Evolutionary conservation across 2,113 vertebrate genomes (phyloP), one percentile per base, ranked within the genome.

Genomic region (Aldabrachelys gigantea): DNA sequence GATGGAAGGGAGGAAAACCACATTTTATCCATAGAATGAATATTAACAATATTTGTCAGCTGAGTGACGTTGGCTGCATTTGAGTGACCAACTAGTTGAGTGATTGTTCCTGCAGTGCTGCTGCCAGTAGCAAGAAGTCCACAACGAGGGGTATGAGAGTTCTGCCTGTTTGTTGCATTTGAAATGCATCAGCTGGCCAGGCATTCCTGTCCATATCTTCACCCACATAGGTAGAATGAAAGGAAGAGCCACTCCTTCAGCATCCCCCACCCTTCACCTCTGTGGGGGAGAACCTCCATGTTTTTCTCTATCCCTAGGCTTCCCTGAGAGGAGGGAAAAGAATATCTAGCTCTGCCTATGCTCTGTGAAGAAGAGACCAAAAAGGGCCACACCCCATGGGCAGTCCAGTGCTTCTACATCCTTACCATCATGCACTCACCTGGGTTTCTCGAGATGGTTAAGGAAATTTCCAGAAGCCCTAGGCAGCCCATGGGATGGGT

Each of bases 91-190:
- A 12, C 3, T 65, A 57, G 80, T 65, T 57, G 31, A 88, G 31
- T 87, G 29, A 14, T 84, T 10, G 0, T 35, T 54, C 14, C 17
- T 29, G 53, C 0, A 1, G 2, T 85, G 35, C 3, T 19, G 16
- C 3, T 0, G 1, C 25, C 2, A 10, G 57, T 29, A 62, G 57
- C 57, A 62, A 14, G 57, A 3, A 62, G 29, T 13, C 62, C 62
- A 65, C 14, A 29, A 65, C 17, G 62, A 65, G 62, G 53, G n/a
- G 19, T 76, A 3, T 16, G 17, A 5, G 31, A 52, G 21, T 53
- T n/a, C 50, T 80, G 19, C 10, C 50, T 53, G 21, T 21, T 16
- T 41, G 69, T 22, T 19, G 10, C 19, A 41, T 75, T 75, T 75
- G 69, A 41, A 75, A 75, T 24, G 19, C n/a, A 22, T 41, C 72